These are phyloP conservation scores for Athalia cordata DNA, from an alignment of 2,888 invertebrate genomes.

Conservation along the genomic window DNA sequence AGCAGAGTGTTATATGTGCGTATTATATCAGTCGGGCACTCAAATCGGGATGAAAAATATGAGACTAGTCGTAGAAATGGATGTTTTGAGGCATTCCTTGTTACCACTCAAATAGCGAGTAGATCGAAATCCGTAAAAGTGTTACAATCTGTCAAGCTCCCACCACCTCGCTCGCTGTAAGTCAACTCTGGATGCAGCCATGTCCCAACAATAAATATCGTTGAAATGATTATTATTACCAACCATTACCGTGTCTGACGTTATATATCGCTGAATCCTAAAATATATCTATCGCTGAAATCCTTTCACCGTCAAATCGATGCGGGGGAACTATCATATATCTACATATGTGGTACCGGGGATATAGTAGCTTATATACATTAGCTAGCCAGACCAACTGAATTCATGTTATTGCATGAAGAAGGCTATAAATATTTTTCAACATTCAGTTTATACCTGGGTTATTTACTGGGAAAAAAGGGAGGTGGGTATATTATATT, in stretches of 20 bases:
- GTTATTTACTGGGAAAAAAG: too few species aligned
- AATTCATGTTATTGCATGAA: constrained; percentile 23
- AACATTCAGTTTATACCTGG: background rate
- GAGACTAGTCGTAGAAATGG: constrained; percentile 15
- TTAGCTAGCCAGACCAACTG: constrained; percentile 16
- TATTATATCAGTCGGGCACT: constrained; percentile 6
- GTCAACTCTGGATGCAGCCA: constrained; percentile 5
- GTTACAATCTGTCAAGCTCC: constrained; percentile 36
- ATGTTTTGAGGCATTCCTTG: constrained; percentile 25
- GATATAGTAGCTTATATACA: background rate
- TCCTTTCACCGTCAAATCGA: constrained; percentile 48
- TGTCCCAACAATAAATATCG: constrained; percentile 52
- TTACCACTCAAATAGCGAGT: constrained; percentile 24
- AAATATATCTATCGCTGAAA: constrained; percentile 48
- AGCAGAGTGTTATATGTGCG: background rate
- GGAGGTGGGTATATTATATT: too few species aligned
- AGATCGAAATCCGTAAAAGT: constrained; percentile 26
- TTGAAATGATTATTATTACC: constrained; percentile 53
- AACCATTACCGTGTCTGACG: constrained; percentile 44
- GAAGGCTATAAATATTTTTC: constrained; percentile 5
- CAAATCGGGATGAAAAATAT: constrained; percentile 28
- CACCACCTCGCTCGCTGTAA: constrained; percentile 3
- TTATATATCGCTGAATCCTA: constrained; percentile 41
- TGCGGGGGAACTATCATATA: constrained; percentile 41
- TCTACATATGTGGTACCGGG: constrained; percentile 42